phyloP scores from a whole-genome alignment of 1,140 invertebrate species.

The Trachymyrmex septentrionalis region DNA sequence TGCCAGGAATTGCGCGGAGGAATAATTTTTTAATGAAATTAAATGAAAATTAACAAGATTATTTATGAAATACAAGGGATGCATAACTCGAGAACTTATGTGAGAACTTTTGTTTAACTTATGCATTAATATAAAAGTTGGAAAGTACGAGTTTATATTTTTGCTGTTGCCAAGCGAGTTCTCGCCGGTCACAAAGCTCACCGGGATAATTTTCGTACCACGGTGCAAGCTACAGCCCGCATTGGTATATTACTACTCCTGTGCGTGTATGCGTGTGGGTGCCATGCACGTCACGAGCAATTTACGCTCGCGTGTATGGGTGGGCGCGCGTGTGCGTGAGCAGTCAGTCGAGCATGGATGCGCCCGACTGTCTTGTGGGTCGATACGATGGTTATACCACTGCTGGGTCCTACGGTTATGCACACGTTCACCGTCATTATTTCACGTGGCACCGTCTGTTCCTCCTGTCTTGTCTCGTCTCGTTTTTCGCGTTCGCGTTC shows the following conservation, averaged over 20 bases:
- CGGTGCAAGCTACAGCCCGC: conserved; percentile 3
- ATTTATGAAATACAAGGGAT: not conserved
- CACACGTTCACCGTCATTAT: conserved; percentile 36
- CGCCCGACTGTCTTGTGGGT: conserved; percentile 70
- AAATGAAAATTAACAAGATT: not conserved
- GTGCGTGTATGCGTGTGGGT: not conserved
- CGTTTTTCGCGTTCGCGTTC: conserved; percentile 5
- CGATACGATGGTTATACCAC: conserved; percentile 76
- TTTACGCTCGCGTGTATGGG: conserved; percentile 15
- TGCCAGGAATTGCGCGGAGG: no score
- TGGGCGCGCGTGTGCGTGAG: conserved; percentile 21
- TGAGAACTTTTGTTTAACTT: not conserved
- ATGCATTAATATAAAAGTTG: not conserved
- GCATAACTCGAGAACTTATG: not conserved
- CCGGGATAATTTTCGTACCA: conserved; percentile 39
- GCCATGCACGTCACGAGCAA: conserved; percentile 25
- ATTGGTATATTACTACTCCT: conserved; percentile 39
- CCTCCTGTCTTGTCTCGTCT: conserved; percentile 35
- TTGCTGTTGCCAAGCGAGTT: conserved; percentile 33
- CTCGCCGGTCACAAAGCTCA: conserved; percentile 14
- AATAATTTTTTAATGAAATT: not conserved
- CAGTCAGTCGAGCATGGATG: conserved; percentile 42
- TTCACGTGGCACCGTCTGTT: conserved; percentile 38
- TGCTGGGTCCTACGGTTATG: conserved; percentile 58
- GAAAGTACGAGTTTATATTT: conserved; percentile 14